Evolutionary conservation across 1,140 invertebrate species (phyloP), one percentile per base, ranked within the genome.

Genomic region (Mylabris phalerata): DNA sequence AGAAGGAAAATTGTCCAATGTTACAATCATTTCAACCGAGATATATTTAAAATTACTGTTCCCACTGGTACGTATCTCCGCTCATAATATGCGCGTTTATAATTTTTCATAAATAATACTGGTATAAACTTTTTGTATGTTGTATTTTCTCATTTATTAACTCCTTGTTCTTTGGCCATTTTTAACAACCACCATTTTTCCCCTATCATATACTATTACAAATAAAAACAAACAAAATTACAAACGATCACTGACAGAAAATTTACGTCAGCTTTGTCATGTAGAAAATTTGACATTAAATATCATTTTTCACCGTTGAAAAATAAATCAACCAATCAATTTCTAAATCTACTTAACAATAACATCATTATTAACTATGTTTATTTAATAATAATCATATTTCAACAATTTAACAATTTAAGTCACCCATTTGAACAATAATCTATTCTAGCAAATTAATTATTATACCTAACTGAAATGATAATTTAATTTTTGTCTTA

Each of bases 71-170:
- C 48, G 27, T 42, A 51, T 51, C 48, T 41, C 47, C 41, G 25
- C 56, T 58, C 56, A 51, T 58, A 51, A 58, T 51, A 51, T 51
- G 48, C 56, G 50, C 50, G 56, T 58, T 58, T 58, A 58, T 58
- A 58, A 58, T 58, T 58, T 58, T 43, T 58, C 56, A 58, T 50
- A 50, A 51, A 58, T 50, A 51, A 58, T 51, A 50, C 26, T 58
- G 41, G 26, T 51, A 43, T 54, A 54, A 54, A 54, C 26, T 54
- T 54, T 54, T 54, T 54, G 51, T 45, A 45, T 42, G 44, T 54
- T 54, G 43, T 45, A 54, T 25, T 54, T 54, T 54, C 42, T 38
- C 51, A 54, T 54, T 54, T 54, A 46, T 54, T 54, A 54, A 54
- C 25, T 45, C 51, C 32, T 32, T 32, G 32, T 32, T 32, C 32